Evolutionary conservation across 2,888 invertebrate species (phyloP), one percentile per base, ranked within the genome.

Genomic region (Xanthia icteritia): DNA sequence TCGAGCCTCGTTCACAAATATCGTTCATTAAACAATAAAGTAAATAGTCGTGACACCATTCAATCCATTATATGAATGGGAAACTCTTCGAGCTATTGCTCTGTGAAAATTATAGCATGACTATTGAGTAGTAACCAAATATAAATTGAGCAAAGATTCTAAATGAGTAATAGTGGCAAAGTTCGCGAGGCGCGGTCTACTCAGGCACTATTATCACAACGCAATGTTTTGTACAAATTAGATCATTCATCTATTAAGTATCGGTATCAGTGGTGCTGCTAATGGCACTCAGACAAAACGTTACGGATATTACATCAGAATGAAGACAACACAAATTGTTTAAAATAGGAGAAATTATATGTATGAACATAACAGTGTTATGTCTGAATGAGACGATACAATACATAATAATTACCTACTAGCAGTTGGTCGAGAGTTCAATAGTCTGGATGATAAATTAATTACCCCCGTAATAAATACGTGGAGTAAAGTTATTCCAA

Each of bases 1-100:
- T n/a, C 56, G 20, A 51, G 20, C 15, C 42, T 48, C 69, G 72
- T 77, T 81, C 63, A 82, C 48, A 63, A 73, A 71, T 76, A 73
- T 63, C 66, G 64, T 56, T 65, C 36, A 63, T 67, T 74, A 74
- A 85, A 82, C 60, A 70, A 76, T 72, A 51, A 68, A 51, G 8
- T 51, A 51, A 68, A 82, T 31, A 64, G 36, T 31, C 54, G 36
- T 48, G 69, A 73, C 67, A 68, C 61, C 39, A 69, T 74, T 66
- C 63, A 74, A 60, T 75, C 45, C 23, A 13, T 70, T 74, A 67
- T 31, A 27, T 67, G 58, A 71, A 82, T 82, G 45, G 63, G 56
- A 61, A 76, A 36, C 48, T 65, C 39, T 58, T 63, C 36, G 36
- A 39, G 54, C 15, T 54, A 39, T 23, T 63, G 58, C 58, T 74